Conservation (phyloP, 2,113 vertebrate species). For the Corvus moneduloides region DNA sequence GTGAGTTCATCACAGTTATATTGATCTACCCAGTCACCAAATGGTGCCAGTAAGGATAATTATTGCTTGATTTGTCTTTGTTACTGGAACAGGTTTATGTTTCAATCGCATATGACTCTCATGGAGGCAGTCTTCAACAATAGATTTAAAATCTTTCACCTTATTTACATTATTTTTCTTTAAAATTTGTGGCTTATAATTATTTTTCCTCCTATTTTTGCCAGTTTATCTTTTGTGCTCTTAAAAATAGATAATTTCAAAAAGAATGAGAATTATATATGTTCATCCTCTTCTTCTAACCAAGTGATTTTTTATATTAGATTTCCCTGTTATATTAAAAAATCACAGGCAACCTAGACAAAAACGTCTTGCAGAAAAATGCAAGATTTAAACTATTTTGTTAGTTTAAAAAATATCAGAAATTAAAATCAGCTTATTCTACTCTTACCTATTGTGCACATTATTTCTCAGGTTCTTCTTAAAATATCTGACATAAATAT, state of each 20-base stretch:
- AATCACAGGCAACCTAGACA: background rate
- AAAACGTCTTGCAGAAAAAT: background rate
- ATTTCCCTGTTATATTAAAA: background rate
- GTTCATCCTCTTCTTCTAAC: background rate
- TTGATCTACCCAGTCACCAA: background rate
- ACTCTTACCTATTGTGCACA: background rate
- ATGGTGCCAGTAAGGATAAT: background rate
- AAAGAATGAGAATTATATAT: background rate
- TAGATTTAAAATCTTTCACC: background rate
- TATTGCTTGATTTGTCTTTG: background rate
- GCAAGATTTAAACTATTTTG: background rate
- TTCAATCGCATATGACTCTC: background rate
- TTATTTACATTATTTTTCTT: background rate
- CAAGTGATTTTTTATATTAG: background rate
- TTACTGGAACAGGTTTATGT: background rate
- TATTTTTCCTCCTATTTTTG: background rate
- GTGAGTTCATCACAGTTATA: background rate
- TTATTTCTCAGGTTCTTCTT: background rate
- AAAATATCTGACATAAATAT: background rate
- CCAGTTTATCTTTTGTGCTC: background rate
- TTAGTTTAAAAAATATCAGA: background rate
- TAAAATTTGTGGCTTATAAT: background rate
- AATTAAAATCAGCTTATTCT: background rate
- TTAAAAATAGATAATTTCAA: background rate
- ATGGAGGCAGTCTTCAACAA: background rate